These are phyloP conservation scores for Baryphthengus martii DNA, from an alignment of 2,113 vertebrate species.

Conservation along the genomic window DNA sequence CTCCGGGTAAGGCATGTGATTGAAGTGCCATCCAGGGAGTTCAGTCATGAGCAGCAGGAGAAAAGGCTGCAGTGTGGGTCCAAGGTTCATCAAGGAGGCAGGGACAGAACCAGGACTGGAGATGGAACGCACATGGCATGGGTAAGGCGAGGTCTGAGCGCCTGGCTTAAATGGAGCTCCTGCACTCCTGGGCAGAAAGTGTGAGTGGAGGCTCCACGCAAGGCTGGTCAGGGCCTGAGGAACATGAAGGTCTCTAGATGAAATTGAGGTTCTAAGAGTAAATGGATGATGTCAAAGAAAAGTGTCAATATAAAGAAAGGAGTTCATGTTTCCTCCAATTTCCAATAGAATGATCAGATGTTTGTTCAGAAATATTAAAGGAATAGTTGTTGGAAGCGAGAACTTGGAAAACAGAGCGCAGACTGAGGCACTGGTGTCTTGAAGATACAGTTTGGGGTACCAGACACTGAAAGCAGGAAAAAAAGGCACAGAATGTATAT, in stretches of 20 bases:
- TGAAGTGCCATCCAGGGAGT: neutral
- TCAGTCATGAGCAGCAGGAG: neutral
- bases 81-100: neutral
- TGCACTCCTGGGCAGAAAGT: rapidly evolving
- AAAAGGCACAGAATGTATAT: rapidly evolving
- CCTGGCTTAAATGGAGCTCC: neutral
- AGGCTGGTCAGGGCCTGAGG: neutral
- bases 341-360: neutral
- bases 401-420: neutral
- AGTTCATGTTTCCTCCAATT: neutral
- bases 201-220: neutral
- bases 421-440: neutral
- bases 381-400: neutral
- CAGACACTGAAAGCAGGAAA: neutral
- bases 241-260: neutral
- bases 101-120: neutral
- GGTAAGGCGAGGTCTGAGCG: neutral
- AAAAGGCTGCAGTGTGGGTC: neutral
- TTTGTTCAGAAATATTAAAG: neutral
- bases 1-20: neutral
- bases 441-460: neutral
- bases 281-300: neutral
- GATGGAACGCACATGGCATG: too few relatives aligned
- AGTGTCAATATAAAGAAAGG: neutral
- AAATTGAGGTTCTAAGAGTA: neutral